Evolutionary conservation across 53 echinoderm and acorn worm species (phyloP).

Genomic region (Patiria pectinifera): DNA sequence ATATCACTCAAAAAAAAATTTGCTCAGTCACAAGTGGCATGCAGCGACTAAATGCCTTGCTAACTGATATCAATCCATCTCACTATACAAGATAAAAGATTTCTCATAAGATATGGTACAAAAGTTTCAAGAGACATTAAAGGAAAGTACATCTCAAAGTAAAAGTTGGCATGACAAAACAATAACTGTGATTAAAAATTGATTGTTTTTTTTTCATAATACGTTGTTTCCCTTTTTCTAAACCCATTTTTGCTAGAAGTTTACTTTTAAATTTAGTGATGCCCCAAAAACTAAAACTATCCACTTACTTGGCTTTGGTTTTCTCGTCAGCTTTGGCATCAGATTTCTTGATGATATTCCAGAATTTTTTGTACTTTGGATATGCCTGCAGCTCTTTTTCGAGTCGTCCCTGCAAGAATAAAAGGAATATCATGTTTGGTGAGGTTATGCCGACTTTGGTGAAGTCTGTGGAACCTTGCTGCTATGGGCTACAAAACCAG

Average conservation of each 20-base stretch:
- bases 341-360: conserved; percentile 94
- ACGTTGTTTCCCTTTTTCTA: background rate
- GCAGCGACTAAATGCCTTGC: too few relatives aligned
- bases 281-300: background rate
- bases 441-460: too few relatives aligned
- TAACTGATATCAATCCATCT: too few relatives aligned
- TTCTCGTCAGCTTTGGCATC: conserved; percentile 88
- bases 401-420: conserved; percentile 76
- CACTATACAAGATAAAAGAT: too few relatives aligned
- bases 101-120: too few relatives aligned
- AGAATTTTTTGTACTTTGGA: conserved; percentile 93
- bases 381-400: conserved; percentile 85
- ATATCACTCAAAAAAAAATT: background rate
- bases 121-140: too few relatives aligned
- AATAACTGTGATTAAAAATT: background rate
- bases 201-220: background rate
- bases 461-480: too few relatives aligned
- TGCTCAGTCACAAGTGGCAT: too few relatives aligned
- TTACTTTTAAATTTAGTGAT: background rate
- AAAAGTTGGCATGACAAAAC: background rate
- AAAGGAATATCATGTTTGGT: background rate
- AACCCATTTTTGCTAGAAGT: background rate
- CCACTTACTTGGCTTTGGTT: conserved; percentile 76
- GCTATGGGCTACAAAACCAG: background rate
- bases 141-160: too few relatives aligned